Base-by-base conservation (phyloP, 2,113 vertebrate genomes). In the Percina caprodes region DNA sequence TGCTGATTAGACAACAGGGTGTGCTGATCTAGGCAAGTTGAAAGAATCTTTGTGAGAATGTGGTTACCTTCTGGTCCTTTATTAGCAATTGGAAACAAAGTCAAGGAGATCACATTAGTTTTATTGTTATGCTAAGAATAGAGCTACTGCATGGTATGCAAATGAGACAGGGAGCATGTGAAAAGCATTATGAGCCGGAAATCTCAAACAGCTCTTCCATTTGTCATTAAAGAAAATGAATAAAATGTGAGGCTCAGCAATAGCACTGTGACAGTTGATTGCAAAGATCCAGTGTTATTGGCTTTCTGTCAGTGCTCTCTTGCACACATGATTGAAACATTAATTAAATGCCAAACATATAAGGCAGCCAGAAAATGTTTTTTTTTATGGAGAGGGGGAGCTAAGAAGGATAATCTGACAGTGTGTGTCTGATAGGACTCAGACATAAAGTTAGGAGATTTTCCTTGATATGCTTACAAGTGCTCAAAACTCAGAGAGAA, bases 291-390 rank as follows among this genome's bases (percentile, higher is more conserved):
- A 48, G 60, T 49, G 45, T 85, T 80, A 90, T 88, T 85, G 80
- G 70, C 62, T 79, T 56, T 74, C 86, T 89, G 87, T 88, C 88
- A 80, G 68, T 4, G 45, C 46, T 91, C 70, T 69, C 73, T 74
- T 81, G 73, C 77, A 85, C 61, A 81, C 75, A 79, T 71, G 69
- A 78, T 75, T 90, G 79, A 86, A 88, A 86, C 85, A 77, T 82
- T 87, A 88, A 93, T 91, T 92, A 83, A 87, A 87, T 89, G 88
- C 79, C 89, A 90, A 80, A 71, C 73, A 71, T 82, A 78, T 76
- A 86, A 81, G 60, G 59, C 80, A 62, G 54, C 58, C 67, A 80
- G 67, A 83, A 84, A 85, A 52, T 49, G 23, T 19, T 59, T 39
- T 39, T 77, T 88, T 85, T 88, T 82, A 73, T 80, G 71, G 80